Percentiles rank a stretch among this genome's conserved stretches.
phyloP scores from a whole-genome alignment of 23 tunicate species.

The Halocynthia roretzi region DNA sequence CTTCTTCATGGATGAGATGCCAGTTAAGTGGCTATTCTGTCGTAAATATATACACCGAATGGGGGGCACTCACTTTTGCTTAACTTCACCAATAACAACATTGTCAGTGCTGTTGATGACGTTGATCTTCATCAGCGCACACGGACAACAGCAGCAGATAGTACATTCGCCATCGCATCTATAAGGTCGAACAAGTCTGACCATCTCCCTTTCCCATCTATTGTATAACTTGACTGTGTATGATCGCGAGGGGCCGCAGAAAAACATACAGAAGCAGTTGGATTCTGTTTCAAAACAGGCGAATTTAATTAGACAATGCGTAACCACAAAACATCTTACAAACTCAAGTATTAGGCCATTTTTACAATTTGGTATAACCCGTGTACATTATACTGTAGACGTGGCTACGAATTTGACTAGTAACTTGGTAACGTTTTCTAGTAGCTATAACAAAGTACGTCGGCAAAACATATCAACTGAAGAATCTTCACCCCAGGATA shows the following conservation, averaged over 20 bases:
- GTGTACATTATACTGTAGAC: background rate
- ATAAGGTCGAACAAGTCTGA: constrained; percentile 57
- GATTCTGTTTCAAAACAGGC: constrained; percentile 26
- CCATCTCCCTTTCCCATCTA: constrained; percentile 19
- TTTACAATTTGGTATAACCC: no score
- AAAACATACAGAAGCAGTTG: constrained; percentile 61
- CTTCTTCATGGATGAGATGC: no score
- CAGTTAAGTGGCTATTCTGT: background rate
- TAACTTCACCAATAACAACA: constrained; percentile 27
- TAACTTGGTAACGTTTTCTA: background rate
- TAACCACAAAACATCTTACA: no score
- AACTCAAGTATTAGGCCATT: no score
- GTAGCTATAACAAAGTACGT: background rate
- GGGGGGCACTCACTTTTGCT: constrained; percentile 27
- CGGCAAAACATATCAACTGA: background rate
- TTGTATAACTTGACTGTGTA: constrained; percentile 33
- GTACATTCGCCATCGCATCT: constrained; percentile 65
- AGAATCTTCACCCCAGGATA: no score
- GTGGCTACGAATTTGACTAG: background rate
- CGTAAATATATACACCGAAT: background rate
- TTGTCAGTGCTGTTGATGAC: constrained; percentile 13
- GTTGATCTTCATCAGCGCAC: constrained; percentile 43
- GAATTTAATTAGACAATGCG: no score
- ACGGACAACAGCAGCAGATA: constrained; percentile 68
- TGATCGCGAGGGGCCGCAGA: constrained; percentile 81